Conservation (phyloP, 2,113 vertebrate genomes). For the Rhabdomys dilectus region DNA sequence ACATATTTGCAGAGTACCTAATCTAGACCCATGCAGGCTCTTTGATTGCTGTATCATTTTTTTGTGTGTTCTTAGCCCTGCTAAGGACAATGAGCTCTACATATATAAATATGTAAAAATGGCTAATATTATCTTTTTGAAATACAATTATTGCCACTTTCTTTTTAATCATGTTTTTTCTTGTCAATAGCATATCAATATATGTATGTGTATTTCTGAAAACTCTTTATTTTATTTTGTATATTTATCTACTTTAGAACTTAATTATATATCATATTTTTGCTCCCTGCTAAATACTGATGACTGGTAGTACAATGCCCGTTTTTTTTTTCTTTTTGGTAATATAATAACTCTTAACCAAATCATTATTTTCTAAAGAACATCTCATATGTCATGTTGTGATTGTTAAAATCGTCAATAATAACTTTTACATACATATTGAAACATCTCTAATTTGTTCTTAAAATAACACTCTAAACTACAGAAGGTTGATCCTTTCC, state of each 20-base stretch:
- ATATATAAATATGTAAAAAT: background rate
- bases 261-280: background rate
- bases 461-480: constrained; percentile 44
- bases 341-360: background rate
- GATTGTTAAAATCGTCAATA: background rate
- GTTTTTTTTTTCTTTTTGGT: background rate
- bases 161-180: background rate
- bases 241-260: background rate
- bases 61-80: too few species aligned
- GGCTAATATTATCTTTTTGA: background rate
- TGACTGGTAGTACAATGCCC: background rate
- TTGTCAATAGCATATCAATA: background rate
- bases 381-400: background rate
- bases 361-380: constrained; percentile 29
- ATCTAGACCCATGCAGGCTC: too few species aligned
- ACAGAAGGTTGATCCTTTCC: constrained; percentile 31
- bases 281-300: background rate
- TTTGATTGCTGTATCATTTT: too few species aligned
- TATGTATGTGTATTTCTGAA: background rate
- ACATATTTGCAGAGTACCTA: too few species aligned
- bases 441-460: constrained; percentile 18
- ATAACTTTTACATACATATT: background rate
- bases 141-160: background rate
- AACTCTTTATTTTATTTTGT: background rate
- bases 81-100: too few species aligned